These are phyloP conservation scores for Rattus rattus DNA, from an alignment of 2,113 vertebrate species.

Conservation along the genomic window DNA sequence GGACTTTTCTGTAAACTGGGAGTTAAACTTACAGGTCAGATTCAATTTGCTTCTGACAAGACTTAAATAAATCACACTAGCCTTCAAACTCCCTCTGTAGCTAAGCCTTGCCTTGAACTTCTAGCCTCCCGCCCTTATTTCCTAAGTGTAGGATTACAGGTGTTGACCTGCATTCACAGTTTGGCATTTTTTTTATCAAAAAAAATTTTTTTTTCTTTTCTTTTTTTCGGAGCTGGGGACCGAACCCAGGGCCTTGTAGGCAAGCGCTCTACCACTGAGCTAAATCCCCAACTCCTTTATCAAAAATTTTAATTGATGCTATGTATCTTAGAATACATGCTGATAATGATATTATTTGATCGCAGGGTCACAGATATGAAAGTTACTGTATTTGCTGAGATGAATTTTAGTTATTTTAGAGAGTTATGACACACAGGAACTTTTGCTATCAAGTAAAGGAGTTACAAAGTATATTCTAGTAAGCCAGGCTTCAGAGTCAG, in stretches of 20 bases:
- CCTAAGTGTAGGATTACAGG: neutral
- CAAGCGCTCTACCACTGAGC: too few species aligned
- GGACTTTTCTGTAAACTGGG: slow-evolving; percentile 19
- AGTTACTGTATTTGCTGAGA: slow-evolving; percentile 34
- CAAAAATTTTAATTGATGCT: slow-evolving; percentile 17
- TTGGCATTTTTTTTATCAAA: neutral
- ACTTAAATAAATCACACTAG: neutral
- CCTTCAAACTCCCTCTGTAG: neutral
- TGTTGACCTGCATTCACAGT: neutral
- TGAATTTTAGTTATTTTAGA: slow-evolving; percentile 52
- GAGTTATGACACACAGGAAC: neutral
- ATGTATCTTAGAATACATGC: neutral
- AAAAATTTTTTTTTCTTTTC: too few species aligned
- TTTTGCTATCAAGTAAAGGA: slow-evolving; percentile 39
- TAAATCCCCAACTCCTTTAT: neutral
- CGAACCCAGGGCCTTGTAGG: too few species aligned
- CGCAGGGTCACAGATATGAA: neutral
- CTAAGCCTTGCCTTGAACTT: neutral
- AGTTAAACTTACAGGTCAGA: slow-evolving; percentile 46
- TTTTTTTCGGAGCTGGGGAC: too few species aligned
- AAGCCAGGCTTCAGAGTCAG: slow-evolving; percentile 3
- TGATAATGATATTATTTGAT: neutral
- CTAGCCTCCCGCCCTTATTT: neutral
- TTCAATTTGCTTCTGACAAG: neutral
- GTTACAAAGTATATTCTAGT: slow-evolving; percentile 41